These are phyloP conservation scores for Catharus bicknelli DNA, from an alignment of 2,113 vertebrate species.

Conservation along the genomic window DNA sequence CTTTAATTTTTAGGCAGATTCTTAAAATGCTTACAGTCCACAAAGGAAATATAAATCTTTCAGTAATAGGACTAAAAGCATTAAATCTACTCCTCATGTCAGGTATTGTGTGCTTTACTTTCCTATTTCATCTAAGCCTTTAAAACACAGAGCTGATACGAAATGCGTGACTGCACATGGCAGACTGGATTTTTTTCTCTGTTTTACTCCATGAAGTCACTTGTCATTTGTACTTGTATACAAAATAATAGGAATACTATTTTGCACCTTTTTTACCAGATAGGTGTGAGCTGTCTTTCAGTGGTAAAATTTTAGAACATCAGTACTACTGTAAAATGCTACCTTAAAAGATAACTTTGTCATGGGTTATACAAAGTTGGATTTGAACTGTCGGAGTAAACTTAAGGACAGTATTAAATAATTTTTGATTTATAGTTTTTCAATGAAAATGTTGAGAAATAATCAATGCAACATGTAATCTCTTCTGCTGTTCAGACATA, in stretches of 20 bases:
- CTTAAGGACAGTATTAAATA: neutral
- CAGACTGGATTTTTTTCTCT: neutral
- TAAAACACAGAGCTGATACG: neutral
- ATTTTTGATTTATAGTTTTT: neutral
- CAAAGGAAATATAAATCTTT: constrained; percentile 75
- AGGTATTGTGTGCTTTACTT: constrained; percentile 75
- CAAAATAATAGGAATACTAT: neutral
- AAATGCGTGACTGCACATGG: neutral
- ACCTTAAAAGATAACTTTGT: neutral
- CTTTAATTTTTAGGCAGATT: constrained; percentile 80
- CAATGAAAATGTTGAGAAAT: neutral
- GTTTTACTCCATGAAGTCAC: neutral
- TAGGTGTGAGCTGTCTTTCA: neutral
- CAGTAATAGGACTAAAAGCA: constrained; percentile 78
- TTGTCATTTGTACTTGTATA: neutral
- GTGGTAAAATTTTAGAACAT: neutral
- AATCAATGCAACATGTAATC: neutral
- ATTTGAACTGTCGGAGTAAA: neutral
- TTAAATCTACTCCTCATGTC: constrained; percentile 87
- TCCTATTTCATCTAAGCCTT: neutral
- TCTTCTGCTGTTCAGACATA: constrained; percentile 67
- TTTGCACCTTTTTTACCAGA: neutral
- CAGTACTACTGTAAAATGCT: neutral
- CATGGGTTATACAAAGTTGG: neutral
- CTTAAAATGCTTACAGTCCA: constrained; percentile 83